These are phyloP conservation scores for Strongylocentrotus purpuratus DNA, from an alignment of 35 echinoderm and acorn worm genomes.

Conservation along the genomic window DNA sequence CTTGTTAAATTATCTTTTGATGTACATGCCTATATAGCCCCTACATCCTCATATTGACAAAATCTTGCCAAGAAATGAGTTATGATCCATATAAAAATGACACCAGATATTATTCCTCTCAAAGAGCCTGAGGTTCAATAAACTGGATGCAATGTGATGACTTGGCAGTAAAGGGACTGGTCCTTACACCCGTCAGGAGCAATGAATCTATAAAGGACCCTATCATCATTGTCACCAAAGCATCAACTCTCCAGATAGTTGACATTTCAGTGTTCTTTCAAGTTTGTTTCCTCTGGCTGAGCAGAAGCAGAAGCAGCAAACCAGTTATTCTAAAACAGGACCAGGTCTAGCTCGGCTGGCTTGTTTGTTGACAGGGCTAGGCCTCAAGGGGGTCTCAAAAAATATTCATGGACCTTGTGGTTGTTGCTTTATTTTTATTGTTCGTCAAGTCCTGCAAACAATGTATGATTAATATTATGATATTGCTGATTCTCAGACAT, in stretches of 20 bases:
- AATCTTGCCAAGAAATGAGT: neutral
- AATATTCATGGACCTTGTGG: neutral
- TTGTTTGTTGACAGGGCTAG: neutral
- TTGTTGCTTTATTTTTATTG: neutral
- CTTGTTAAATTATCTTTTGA: neutral
- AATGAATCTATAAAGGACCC: slow-evolving; percentile 8
- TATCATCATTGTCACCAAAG: neutral
- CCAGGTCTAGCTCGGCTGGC: neutral
- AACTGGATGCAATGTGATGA: slow-evolving; percentile 9
- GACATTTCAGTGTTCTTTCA: slow-evolving; percentile 36
- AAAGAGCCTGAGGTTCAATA: neutral
- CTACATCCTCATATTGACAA: neutral
- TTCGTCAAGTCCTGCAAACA: neutral
- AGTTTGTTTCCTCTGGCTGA: slow-evolving; percentile 11
- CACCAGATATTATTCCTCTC: too few relatives aligned
- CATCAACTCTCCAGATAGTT: slow-evolving; percentile 31
- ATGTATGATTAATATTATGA: neutral
- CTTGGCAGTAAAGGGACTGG: neutral
- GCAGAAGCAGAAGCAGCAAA: neutral
- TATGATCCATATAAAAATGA: neutral
- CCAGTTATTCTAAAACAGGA: slow-evolving; percentile 18
- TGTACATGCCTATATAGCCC: neutral
- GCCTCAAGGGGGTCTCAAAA: neutral
- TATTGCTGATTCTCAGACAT: neutral
- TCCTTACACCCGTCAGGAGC: neutral